These are phyloP conservation scores for Chaenodraco wilsoni DNA, from an alignment of 2,797 vertebrate species.

Conservation along the genomic window DNA sequence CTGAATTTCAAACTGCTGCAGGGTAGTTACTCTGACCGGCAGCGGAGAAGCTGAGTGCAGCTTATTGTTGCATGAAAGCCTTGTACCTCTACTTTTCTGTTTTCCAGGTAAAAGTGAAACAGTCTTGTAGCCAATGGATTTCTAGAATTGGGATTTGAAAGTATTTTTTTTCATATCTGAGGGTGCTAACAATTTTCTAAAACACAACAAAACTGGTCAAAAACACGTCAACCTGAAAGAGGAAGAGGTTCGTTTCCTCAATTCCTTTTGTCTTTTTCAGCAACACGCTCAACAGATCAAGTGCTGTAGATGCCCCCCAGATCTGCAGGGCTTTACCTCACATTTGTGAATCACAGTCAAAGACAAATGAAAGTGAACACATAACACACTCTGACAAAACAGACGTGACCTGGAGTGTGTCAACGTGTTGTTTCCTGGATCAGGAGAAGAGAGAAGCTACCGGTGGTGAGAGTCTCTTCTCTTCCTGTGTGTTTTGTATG, in stretches of 20 bases:
- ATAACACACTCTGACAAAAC: constrained; percentile 43
- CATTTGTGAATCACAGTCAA: constrained; percentile 44
- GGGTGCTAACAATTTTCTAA: constrained; percentile 3
- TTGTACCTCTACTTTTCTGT: not conserved
- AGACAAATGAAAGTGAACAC: constrained; percentile 45
- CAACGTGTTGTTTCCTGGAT: constrained; percentile 57
- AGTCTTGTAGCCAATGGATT: not conserved
- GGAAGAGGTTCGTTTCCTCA: constrained; percentile 41
- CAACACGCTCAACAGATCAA: constrained; percentile 12
- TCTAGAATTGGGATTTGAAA: constrained; percentile 2
- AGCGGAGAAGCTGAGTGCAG: constrained; percentile 10
- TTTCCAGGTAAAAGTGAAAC: constrained; percentile 21
- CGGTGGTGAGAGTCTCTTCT: constrained; percentile 30
- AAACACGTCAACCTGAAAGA: constrained; percentile 16
- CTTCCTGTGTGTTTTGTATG: constrained; percentile 46
- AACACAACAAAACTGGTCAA: constrained; percentile 24
- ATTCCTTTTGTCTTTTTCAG: constrained; percentile 44
- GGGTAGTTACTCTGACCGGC: constrained; percentile 26
- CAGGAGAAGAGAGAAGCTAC: constrained; percentile 34
- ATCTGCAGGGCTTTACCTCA: constrained; percentile 28
- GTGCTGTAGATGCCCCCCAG: not conserved
- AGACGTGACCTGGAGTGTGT: constrained; percentile 56
- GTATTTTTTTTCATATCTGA: not conserved
- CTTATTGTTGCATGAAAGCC: constrained; percentile 20
- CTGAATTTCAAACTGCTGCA: constrained; percentile 18